These are phyloP conservation scores for Caenorhabditis sp. DNA, from an alignment of 2,888 invertebrate species.

Conservation along the genomic window DNA sequence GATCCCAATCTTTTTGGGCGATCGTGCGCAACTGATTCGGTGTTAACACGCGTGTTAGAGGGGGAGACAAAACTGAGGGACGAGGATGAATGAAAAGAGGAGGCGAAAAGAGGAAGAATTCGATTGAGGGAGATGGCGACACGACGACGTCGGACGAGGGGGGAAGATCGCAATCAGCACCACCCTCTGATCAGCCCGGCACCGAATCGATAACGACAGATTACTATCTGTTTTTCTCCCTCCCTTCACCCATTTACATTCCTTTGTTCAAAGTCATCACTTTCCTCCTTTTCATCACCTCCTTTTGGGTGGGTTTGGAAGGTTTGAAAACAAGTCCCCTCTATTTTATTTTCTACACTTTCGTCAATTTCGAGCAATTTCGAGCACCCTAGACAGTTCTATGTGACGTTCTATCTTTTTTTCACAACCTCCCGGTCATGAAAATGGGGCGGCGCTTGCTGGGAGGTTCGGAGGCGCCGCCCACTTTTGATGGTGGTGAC, in stretches of 20 bases:
- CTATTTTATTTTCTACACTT: too few relatives aligned
- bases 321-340: not conserved
- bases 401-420: too few relatives aligned
- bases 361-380: too few relatives aligned
- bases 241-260: constrained; percentile 29
- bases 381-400: too few relatives aligned
- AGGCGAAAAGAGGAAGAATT: not conserved
- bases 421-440: too few relatives aligned
- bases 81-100: constrained; percentile 23
- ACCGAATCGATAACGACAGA: constrained; percentile 61
- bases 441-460: too few relatives aligned
- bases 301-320: not conserved
- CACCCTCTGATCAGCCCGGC: constrained; percentile 60
- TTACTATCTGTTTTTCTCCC: constrained; percentile 34
- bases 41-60: constrained; percentile 68
- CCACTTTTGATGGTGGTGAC: too few relatives aligned
- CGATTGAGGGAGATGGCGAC: constrained; percentile 22
- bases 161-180: constrained; percentile 59
- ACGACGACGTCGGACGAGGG: constrained; percentile 49
- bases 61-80: constrained; percentile 13
- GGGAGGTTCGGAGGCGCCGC: too few relatives aligned
- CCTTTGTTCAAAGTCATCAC: constrained; percentile 43
- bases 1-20: constrained; percentile 47
- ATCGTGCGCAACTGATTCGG: constrained; percentile 64
- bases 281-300: constrained; percentile 1